Base-by-base conservation (phyloP, 2,888 invertebrate species). In the Diarsia brunnea region DNA sequence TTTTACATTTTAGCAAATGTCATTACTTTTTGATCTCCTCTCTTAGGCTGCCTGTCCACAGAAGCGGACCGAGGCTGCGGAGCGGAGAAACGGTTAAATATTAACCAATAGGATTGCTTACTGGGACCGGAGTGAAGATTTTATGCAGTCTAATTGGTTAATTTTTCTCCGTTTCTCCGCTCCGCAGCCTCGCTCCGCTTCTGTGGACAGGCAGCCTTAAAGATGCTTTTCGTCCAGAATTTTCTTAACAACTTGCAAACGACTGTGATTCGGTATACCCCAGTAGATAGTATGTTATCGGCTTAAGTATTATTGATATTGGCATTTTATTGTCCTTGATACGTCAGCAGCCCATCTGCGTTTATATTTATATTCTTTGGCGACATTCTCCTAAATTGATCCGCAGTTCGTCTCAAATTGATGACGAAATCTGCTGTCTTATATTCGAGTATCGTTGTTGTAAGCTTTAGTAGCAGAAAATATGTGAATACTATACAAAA, bases 261-360 rank as follows among this genome's bases (percentile, higher is more conserved):
- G 63, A 8, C 16, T 12, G 67, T 47, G 27, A 53, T 66, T 45
- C n/a, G 45, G 45, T 55, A 65, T 43, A 64, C 69, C 65, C 64
- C 69, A 66, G 68, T 51, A 67, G 58, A 63, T 60, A 78, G 67
- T 77, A 81, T 73, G 79, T 78, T 75, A 76, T 70, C 65, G 74
- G 78, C 75, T 84, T 82, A 82, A 80, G 79, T 84, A 78, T 80
- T 79, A 84, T 75, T 71, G 84, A 81, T 80, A 84, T 82, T 73
- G 77, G 51, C 43, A 55, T 85, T 80, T 79, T 77, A 75, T 81
- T 79, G 73, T 66, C 53, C 21, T 38, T 21, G 73, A 53, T 19
- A 69, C 47, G 79, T 79, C 79, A 81, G 75, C 75, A 75, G 43
- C 65, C n/a, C 58, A 64, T 80, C 55, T 73, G 61, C 45, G 67